Conservation (phyloP, 23 tunicate species). For the Halocynthia roretzi region DNA sequence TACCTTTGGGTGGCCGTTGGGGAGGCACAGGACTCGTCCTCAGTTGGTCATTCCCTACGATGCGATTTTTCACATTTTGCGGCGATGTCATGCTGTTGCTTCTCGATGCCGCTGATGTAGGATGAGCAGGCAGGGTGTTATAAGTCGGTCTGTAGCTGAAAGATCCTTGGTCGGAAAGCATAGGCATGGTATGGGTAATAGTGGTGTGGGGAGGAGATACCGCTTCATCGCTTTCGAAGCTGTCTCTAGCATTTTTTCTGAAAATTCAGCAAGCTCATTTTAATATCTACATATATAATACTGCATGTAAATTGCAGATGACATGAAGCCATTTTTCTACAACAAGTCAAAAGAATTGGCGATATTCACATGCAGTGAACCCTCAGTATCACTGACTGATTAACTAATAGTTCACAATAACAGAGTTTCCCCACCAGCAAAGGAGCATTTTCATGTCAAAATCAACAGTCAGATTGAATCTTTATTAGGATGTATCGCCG, state of each 20-base stretch:
- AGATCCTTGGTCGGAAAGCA: neutral
- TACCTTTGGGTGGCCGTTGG: conserved; percentile 60
- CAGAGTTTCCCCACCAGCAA: too few relatives aligned
- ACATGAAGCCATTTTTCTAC: too few relatives aligned
- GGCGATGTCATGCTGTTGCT: conserved; percentile 6
- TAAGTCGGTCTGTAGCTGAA: neutral
- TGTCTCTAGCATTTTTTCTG: conserved; percentile 10
- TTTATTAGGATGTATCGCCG: too few relatives aligned
- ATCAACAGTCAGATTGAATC: too few relatives aligned
- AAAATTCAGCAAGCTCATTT: neutral
- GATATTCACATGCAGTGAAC: too few relatives aligned
- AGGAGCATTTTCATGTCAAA: too few relatives aligned
- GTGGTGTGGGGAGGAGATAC: conserved; percentile 70
- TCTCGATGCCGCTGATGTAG: neutral
- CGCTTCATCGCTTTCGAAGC: conserved; percentile 37
- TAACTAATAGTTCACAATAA: too few relatives aligned
- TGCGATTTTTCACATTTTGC: neutral
- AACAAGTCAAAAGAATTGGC: too few relatives aligned
- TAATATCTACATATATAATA: too few relatives aligned
- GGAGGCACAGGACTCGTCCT: conserved; percentile 34
- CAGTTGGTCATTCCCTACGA: neutral
- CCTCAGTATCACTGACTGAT: too few relatives aligned
- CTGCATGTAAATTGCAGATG: too few relatives aligned
- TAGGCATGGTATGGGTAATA: conserved; percentile 39
- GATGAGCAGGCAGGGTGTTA: neutral